Percentiles rank a stretch among this genome's conserved stretches.
These are phyloP conservation scores for Nicator chloris DNA, from an alignment of 2,113 vertebrate genomes.

Conservation along the genomic window DNA sequence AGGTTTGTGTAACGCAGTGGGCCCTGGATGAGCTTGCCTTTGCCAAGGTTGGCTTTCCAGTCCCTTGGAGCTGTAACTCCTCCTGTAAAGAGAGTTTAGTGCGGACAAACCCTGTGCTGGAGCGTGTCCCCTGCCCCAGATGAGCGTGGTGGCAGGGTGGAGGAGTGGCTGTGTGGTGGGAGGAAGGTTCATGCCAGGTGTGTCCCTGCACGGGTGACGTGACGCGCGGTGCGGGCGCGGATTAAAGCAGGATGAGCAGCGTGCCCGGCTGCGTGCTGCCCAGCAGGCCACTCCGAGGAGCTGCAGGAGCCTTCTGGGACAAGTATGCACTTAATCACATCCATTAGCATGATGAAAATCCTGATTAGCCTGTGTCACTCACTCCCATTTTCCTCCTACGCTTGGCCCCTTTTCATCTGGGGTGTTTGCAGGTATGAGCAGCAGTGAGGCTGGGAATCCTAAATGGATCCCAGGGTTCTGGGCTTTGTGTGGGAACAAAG, in stretches of 20 bases:
- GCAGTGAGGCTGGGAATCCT: neutral
- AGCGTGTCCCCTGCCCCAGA: neutral
- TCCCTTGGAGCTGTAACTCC: neutral
- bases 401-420: neutral
- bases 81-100: rapidly evolving
- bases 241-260: constrained; percentile 21
- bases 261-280: neutral
- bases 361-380: constrained; percentile 48
- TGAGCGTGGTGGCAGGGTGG: neutral
- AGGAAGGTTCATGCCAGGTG: neutral
- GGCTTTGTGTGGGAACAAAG: neutral
- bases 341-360: constrained; percentile 54
- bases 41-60: neutral
- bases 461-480: neutral
- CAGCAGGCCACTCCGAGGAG: neutral
- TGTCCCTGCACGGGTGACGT: neutral
- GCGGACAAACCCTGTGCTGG: neutral
- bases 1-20: neutral
- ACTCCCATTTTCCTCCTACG: constrained; percentile 21
- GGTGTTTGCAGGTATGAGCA: neutral
- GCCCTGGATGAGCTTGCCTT: neutral
- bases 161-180: neutral
- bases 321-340: constrained; percentile 54
- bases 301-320: constrained; percentile 13
- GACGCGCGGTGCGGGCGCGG: neutral